Evolutionary conservation across 2,797 vertebrate species (phyloP).

Genomic region (Paratrypauchen microcephalus): DNA sequence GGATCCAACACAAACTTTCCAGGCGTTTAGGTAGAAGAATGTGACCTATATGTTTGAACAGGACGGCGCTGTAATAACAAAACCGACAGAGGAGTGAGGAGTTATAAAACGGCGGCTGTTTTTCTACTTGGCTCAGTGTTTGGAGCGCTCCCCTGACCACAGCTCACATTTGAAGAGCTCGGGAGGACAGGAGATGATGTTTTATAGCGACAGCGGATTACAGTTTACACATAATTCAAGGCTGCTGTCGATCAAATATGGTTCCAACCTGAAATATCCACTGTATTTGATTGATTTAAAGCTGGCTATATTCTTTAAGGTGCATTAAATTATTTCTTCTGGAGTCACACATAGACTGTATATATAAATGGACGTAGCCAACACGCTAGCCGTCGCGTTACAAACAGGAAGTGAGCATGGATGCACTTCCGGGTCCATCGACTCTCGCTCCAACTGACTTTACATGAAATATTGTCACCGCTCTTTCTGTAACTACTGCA

Average conservation of each 20-base stretch:
- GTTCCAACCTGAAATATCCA: background rate
- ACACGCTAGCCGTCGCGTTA: too few species aligned
- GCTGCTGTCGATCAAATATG: background rate
- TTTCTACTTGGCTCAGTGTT: constrained; percentile 44
- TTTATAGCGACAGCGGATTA: background rate
- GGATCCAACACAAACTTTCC: constrained; percentile 13
- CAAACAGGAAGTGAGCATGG: too few species aligned
- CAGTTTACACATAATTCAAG: background rate
- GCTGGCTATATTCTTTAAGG: background rate
- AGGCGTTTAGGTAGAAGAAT: constrained; percentile 40
- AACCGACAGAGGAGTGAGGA: constrained; percentile 19
- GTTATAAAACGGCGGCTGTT: constrained; percentile 28
- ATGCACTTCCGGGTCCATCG: too few species aligned
- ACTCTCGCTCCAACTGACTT: too few species aligned
- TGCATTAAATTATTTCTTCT: too few species aligned
- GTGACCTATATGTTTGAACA: constrained; percentile 26
- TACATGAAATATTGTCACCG: too few species aligned
- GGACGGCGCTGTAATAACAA: constrained; percentile 28
- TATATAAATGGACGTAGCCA: too few species aligned
- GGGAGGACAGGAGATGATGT: background rate
- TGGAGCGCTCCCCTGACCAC: constrained; percentile 14
- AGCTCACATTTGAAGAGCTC: background rate
- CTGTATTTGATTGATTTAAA: background rate
- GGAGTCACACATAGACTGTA: too few species aligned
- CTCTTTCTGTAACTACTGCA: too few species aligned